phyloP scores from a whole-genome alignment of 1,140 invertebrate genomes.

The Diachasmimorpha longicaudata region DNA sequence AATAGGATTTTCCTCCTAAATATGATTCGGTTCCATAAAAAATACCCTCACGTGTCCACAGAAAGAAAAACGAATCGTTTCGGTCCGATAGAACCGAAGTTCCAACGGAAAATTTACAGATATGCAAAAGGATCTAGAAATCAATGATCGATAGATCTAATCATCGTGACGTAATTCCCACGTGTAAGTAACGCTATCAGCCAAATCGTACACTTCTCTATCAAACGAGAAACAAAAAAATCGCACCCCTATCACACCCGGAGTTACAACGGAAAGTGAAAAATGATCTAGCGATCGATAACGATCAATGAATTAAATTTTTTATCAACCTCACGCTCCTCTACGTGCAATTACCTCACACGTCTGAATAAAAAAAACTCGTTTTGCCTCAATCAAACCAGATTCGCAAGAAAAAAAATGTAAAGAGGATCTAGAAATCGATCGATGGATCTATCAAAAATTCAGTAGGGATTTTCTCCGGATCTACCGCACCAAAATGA shows the following conservation, averaged over 20 bases:
- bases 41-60: too few relatives aligned
- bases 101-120: too few relatives aligned
- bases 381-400: neutral
- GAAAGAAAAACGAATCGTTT: too few relatives aligned
- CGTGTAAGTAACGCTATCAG: too few relatives aligned
- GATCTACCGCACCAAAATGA: neutral
- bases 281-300: neutral
- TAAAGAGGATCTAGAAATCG: neutral
- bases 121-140: too few relatives aligned
- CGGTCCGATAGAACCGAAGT: too few relatives aligned
- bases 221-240: too few relatives aligned
- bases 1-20: neutral
- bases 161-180: too few relatives aligned
- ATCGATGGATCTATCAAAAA: neutral
- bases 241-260: too few relatives aligned
- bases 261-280: neutral
- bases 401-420: neutral
- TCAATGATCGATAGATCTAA: too few relatives aligned
- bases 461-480: neutral
- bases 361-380: neutral
- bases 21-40: too few relatives aligned
- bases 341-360: neutral
- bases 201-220: too few relatives aligned
- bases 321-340: neutral
- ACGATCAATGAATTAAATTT: neutral